These are phyloP conservation scores for Anser cygnoides DNA, from an alignment of 2,113 vertebrate species.

Conservation along the genomic window DNA sequence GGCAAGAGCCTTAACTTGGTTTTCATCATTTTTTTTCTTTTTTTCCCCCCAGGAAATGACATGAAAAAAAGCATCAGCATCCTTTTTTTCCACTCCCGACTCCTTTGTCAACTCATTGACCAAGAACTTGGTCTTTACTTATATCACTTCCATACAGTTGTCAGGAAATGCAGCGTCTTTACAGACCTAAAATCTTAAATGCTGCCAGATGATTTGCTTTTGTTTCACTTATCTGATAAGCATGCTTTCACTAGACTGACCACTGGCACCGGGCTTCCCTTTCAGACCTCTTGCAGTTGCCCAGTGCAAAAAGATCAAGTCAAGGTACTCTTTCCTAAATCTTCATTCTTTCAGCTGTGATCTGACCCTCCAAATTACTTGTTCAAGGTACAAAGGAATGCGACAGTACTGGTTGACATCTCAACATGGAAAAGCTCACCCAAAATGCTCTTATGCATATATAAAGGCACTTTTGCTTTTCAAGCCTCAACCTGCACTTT, in stretches of 20 bases:
- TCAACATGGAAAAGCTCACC: background rate
- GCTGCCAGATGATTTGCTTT: background rate
- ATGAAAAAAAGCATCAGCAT: background rate
- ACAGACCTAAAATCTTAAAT: background rate
- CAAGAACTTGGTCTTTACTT: background rate
- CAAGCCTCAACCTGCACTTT: background rate
- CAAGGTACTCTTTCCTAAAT: background rate
- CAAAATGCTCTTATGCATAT: background rate
- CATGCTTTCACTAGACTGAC: background rate
- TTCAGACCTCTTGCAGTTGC: background rate
- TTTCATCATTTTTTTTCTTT: background rate
- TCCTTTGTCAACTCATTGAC: background rate
- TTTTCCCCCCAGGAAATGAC: background rate
- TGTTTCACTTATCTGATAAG: background rate
- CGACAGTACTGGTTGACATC: background rate
- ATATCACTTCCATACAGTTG: background rate
- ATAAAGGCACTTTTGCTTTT: background rate
- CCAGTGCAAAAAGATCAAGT: background rate
- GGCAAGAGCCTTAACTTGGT: background rate
- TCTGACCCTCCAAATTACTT: accelerated
- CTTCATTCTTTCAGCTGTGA: background rate
- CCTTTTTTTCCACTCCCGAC: background rate
- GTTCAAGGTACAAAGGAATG: background rate
- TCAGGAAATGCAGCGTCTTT: background rate
- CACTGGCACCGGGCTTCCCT: background rate